Evolutionary conservation across 1,140 invertebrate species (phyloP), one percentile per base, ranked within the genome.

Genomic region (Drosophila insularis): DNA sequence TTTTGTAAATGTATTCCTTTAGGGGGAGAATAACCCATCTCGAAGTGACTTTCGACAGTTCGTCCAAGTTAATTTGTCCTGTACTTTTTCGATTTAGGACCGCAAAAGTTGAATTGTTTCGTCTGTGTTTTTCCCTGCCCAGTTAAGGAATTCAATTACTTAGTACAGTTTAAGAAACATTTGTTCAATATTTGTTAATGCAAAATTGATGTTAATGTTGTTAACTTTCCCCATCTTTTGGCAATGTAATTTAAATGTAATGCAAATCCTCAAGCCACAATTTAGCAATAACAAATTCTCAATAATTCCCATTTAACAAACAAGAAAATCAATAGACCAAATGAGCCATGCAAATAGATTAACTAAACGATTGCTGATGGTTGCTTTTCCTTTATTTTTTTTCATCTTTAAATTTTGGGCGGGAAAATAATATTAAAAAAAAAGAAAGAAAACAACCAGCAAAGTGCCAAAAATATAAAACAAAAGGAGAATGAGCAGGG

Each of bases 321-420:
- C 53, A 58, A 59, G 37, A 66, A 63, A 78, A 79, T 70, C 76
- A 80, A 80, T 81, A 76, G 55, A 63, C 53, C 60, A 78, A 81
- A 81, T 81, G 79, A 74, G 79, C 53, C 71, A 55, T 75, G 66
- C 71, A 70, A 71, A 73, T 80, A 76, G 66, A 77, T 75, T 73
- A 77, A 77, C 74, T 71, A 59, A 27, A 61, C 31, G 19, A 46
- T 32, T 74, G 58, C 67, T 65, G 27, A 37, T 39, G 27, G 53
- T 68, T 37, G 35, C 2, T 37, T 37, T 37, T 37, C 35, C 35
- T 13, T 13, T 37, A n/a, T 43, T 43, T 43, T 43, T 43, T 14
- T 10, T 6, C 21, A 50, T 53, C 54, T 66, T 71, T 55, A 54
- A 71, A 59, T 63, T 46, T 46, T 46, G 43, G 46, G 43, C 27